phyloP scores from a whole-genome alignment of 2,888 invertebrate species.

The Nowickia ferox region DNA sequence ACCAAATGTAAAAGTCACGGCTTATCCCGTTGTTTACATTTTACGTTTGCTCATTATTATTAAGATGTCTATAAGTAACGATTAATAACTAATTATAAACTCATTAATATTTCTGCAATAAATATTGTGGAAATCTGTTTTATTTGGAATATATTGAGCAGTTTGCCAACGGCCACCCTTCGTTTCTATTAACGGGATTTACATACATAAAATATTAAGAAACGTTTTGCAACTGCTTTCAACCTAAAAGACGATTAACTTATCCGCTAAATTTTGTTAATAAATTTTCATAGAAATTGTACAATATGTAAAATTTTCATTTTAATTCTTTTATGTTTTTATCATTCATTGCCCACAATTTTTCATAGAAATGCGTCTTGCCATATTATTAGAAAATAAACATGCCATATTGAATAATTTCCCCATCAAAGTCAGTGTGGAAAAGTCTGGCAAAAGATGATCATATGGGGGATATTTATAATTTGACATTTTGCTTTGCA shows the following conservation, averaged over 20 bases:
- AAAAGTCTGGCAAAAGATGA: slow-evolving; percentile 32
- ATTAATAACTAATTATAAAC: background rate
- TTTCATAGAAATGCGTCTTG: slow-evolving; percentile 37
- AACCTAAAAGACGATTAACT: background rate
- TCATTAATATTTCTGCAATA: background rate
- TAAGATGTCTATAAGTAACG: background rate
- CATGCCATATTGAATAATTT: slow-evolving; percentile 32
- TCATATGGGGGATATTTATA: slow-evolving; percentile 56
- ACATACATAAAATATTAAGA: slow-evolving; percentile 16
- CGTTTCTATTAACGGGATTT: slow-evolving; percentile 60
- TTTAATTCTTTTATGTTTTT: slow-evolving; percentile 48
- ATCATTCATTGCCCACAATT: slow-evolving; percentile 62
- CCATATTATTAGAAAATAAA: slow-evolving; percentile 35
- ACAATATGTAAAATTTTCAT: background rate
- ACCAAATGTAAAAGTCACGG: background rate
- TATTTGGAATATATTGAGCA: slow-evolving; percentile 19
- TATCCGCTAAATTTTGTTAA: background rate
- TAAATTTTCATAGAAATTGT: background rate
- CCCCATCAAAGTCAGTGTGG: background rate
- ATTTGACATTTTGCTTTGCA: slow-evolving; percentile 72
- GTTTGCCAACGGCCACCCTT: slow-evolving; percentile 60
- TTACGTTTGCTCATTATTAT: background rate
- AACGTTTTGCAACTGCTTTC: too few relatives aligned
- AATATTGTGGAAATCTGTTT: background rate
- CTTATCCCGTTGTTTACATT: background rate